Conservation (phyloP, 2,888 invertebrate genomes). For the Thymelicus sylvestris region DNA sequence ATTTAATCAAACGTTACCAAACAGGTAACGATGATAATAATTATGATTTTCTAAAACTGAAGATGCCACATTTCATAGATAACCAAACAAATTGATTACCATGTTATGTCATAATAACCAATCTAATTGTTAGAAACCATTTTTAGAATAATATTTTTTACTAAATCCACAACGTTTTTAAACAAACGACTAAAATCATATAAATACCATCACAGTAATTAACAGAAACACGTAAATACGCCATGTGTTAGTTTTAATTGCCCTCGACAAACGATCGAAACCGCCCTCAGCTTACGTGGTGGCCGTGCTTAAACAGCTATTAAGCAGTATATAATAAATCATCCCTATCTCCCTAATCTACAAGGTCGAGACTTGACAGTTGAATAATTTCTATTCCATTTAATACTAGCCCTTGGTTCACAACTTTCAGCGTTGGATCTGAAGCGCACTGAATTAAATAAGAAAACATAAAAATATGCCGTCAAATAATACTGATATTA, state of each 20-base stretch:
- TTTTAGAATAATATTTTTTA: too few relatives aligned
- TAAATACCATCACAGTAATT: not conserved
- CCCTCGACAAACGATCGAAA: conserved; percentile 21
- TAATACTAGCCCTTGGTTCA: conserved; percentile 6
- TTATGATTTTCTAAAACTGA: too few relatives aligned
- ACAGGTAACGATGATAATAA: too few relatives aligned
- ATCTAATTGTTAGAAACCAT: too few relatives aligned
- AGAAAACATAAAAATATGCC: not conserved
- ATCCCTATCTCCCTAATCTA: conserved; percentile 42
- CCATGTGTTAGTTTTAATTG: conserved; percentile 19
- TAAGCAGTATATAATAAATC: conserved; percentile 41
- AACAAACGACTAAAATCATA: not conserved
- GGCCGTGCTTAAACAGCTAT: conserved; percentile 25
- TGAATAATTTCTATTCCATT: conserved; percentile 36
- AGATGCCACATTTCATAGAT: too few relatives aligned
- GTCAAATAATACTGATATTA: too few relatives aligned
- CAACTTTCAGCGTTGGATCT: not conserved
- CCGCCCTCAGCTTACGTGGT: conserved; percentile 14
- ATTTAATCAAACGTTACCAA: too few relatives aligned
- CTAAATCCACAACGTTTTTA: too few relatives aligned
- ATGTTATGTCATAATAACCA: too few relatives aligned
- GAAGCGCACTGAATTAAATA: not conserved
- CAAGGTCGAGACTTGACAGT: conserved; percentile 39
- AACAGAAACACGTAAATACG: conserved; percentile 3
- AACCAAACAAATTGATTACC: too few relatives aligned